phyloP scores from a whole-genome alignment of 1,140 invertebrate genomes.

The Oreohelix idahoensis region DNA sequence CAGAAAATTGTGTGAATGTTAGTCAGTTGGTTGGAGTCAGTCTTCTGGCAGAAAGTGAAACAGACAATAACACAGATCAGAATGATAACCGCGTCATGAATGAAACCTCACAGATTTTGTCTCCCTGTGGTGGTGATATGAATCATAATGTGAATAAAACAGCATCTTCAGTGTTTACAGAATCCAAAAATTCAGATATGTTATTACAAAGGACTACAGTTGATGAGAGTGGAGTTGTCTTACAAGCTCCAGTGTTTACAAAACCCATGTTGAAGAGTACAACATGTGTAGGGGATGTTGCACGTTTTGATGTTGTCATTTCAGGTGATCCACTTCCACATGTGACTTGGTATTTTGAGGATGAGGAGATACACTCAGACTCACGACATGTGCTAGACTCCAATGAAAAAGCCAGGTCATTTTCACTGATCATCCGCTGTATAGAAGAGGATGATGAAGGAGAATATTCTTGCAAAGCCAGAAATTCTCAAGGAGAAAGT shows the following conservation, averaged over 20 bases:
- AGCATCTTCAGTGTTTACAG: not conserved
- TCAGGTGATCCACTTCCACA: constrained; percentile 65
- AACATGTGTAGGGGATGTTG: constrained; percentile 58
- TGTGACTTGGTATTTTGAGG: constrained; percentile 72
- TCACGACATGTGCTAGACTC: constrained; percentile 50
- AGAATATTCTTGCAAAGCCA: constrained; percentile 88
- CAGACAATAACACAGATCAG: not conserved
- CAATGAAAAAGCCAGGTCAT: constrained; percentile 44
- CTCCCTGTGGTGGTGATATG: not conserved
- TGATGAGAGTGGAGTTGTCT: not conserved
- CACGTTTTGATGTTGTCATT: constrained; percentile 65
- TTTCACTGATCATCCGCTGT: constrained; percentile 79
- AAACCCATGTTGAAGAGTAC: constrained; percentile 62
- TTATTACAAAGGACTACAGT: not conserved
- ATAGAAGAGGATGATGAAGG: constrained; percentile 88
- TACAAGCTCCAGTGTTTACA: constrained; percentile 46
- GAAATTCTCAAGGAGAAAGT: constrained; percentile 89
- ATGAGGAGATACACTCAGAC: constrained; percentile 52
- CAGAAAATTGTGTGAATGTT: not conserved
- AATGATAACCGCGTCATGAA: not conserved
- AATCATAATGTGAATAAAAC: not conserved
- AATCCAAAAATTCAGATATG: not conserved
- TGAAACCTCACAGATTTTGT: not conserved
- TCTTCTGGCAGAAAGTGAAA: not conserved
- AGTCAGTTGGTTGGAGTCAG: not conserved